These are phyloP conservation scores for Whitmania pigra DNA, from an alignment of 1,140 invertebrate genomes.

Conservation along the genomic window DNA sequence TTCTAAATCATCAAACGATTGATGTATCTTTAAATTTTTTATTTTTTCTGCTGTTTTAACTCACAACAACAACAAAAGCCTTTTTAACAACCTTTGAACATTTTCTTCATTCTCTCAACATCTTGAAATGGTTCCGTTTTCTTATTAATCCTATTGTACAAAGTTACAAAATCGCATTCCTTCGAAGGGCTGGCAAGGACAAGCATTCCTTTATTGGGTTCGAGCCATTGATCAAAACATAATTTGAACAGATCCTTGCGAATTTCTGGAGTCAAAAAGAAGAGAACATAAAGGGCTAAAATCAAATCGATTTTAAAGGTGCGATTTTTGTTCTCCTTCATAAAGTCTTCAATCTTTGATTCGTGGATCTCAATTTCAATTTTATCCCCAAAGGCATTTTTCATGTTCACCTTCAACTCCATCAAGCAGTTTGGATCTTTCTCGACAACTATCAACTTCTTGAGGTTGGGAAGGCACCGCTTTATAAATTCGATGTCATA, in stretches of 20 bases:
- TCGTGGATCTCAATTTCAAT: not conserved
- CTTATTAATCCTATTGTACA: no score
- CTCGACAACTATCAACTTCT: slow-evolving; percentile 3
- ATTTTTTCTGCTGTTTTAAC: no score
- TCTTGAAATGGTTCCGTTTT: no score
- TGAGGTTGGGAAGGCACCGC: not conserved
- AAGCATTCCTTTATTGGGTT: not conserved
- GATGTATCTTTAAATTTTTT: no score
- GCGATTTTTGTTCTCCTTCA: not conserved
- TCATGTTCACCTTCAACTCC: not conserved
- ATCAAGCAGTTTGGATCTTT: slow-evolving; percentile 2
- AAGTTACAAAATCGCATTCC: not conserved
- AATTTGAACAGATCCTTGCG: not conserved
- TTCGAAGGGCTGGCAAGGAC: no score
- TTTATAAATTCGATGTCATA: not conserved
- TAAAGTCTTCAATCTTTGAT: not conserved
- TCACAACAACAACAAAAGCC: no score
- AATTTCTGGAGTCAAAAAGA: not conserved
- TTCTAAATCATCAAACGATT: no score
- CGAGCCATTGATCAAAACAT: not conserved
- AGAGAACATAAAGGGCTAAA: not conserved
- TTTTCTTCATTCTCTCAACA: no score
- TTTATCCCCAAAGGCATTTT: not conserved
- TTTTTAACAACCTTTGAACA: no score
- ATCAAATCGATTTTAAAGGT: not conserved